Percentiles rank a stretch among this genome's conserved stretches.
Conservation (phyloP, 1,140 invertebrate genomes). For the Drosophila willistoni region DNA sequence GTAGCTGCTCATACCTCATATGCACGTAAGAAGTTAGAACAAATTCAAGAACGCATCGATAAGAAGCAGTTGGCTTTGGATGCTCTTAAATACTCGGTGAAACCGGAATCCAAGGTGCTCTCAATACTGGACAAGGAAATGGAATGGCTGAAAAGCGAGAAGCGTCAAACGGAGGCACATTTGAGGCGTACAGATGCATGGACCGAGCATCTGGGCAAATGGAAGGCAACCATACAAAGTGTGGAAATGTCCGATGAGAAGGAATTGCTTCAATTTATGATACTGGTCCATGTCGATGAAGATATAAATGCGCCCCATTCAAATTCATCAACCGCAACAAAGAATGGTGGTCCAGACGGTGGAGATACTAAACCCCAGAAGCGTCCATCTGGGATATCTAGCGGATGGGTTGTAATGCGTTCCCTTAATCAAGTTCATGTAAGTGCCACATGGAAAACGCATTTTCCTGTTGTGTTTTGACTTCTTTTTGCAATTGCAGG, state of each 20-base stretch:
- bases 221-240: constrained; percentile 92
- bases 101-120: constrained; percentile 90
- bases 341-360: constrained; percentile 38
- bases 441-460: constrained; percentile 18
- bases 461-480: background rate
- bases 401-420: constrained; percentile 92
- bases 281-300: constrained; percentile 91
- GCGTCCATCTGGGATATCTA: constrained; percentile 88
- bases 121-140: constrained; percentile 92
- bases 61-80: constrained; percentile 92
- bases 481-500: constrained; percentile 83
- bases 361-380: constrained; percentile 54
- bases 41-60: constrained; percentile 90
- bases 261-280: constrained; percentile 91
- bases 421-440: constrained; percentile 91
- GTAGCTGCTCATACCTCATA: constrained; percentile 93
- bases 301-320: constrained; percentile 82
- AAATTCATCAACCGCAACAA: constrained; percentile 17
- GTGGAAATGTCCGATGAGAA: constrained; percentile 92
- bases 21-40: constrained; percentile 91
- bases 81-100: constrained; percentile 89
- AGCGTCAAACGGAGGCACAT: constrained; percentile 91
- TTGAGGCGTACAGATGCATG: constrained; percentile 93
- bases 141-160: constrained; percentile 90
- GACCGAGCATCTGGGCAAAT: constrained; percentile 93